These are phyloP conservation scores for Solea solea DNA, from an alignment of 2,113 vertebrate species.

Conservation along the genomic window DNA sequence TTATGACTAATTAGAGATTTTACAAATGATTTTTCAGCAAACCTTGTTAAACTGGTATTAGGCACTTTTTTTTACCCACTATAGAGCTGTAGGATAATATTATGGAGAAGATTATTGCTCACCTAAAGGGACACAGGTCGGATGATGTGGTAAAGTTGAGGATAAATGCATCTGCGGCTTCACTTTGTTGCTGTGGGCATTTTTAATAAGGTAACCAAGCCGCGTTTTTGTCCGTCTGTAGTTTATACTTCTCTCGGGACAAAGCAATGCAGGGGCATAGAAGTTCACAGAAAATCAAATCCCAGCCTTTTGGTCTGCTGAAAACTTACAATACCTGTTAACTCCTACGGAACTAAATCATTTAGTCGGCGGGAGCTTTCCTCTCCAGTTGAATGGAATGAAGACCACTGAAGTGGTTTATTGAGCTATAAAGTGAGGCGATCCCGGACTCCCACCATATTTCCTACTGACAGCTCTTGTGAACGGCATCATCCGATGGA, in stretches of 20 bases:
- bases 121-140: too few species aligned
- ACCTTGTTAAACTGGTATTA: too few species aligned
- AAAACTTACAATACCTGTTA: background rate
- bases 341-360: slow-evolving; percentile 29
- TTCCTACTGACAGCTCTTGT: slow-evolving; percentile 51
- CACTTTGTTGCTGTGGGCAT: too few species aligned
- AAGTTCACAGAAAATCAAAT: background rate
- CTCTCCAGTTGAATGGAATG: slow-evolving; percentile 25
- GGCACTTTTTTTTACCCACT: too few species aligned
- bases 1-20: too few species aligned
- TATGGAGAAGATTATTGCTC: too few species aligned
- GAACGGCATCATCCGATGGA: slow-evolving; percentile 44
- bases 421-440: slow-evolving; percentile 63
- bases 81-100: too few species aligned
- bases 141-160: too few species aligned
- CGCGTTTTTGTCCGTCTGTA: background rate
- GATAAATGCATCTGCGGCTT: too few species aligned
- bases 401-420: slow-evolving; percentile 57
- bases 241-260: background rate
- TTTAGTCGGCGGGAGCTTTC: slow-evolving; percentile 23
- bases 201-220: too few species aligned
- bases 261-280: too few species aligned
- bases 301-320: background rate
- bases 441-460: slow-evolving; percentile 49
- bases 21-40: too few species aligned